Evolutionary conservation across 2,797 vertebrate genomes (phyloP).

Genomic region (Lagocephalus sceleratus): DNA sequence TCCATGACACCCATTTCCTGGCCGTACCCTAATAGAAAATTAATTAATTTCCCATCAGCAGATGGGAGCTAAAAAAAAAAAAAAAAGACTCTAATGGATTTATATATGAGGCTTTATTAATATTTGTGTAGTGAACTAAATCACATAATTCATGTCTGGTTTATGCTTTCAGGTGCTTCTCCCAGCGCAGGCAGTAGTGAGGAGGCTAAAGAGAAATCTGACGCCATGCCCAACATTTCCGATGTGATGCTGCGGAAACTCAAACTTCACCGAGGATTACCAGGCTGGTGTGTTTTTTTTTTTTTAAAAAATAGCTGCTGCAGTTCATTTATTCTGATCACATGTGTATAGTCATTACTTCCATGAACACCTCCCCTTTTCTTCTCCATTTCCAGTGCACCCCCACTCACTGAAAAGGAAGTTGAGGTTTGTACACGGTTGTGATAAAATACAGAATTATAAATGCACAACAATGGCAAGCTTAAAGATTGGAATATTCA

Average conservation of each 20-base stretch:
- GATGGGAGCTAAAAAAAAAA: constrained; percentile 32
- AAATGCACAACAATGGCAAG: too few relatives aligned
- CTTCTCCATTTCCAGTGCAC: constrained; percentile 78
- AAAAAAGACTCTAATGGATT: background rate
- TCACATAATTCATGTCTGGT: background rate
- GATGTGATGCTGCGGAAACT: constrained; percentile 93
- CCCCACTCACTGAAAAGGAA: constrained; percentile 95
- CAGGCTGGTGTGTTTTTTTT: constrained; percentile 92
- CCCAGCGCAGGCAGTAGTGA: constrained; percentile 68
- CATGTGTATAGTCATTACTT: background rate
- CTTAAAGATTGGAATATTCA: too few relatives aligned
- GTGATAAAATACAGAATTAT: too few relatives aligned
- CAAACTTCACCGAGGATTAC: constrained; percentile 87
- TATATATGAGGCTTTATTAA: too few relatives aligned
- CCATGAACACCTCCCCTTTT: constrained; percentile 20
- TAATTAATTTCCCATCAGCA: constrained; percentile 55
- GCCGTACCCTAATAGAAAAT: constrained; percentile 10
- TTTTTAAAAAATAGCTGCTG: constrained; percentile 17
- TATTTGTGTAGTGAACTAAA: too few relatives aligned
- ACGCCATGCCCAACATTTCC: constrained; percentile 94
- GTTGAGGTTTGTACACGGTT: constrained; percentile 87
- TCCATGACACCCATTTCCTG: constrained; percentile 26
- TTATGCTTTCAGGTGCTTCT: constrained; percentile 70
- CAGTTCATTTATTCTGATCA: background rate
- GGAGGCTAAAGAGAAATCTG: constrained; percentile 80